Evolutionary conservation across 2,113 vertebrate species (phyloP).

Genomic region (Picathartes gymnocephalus): DNA sequence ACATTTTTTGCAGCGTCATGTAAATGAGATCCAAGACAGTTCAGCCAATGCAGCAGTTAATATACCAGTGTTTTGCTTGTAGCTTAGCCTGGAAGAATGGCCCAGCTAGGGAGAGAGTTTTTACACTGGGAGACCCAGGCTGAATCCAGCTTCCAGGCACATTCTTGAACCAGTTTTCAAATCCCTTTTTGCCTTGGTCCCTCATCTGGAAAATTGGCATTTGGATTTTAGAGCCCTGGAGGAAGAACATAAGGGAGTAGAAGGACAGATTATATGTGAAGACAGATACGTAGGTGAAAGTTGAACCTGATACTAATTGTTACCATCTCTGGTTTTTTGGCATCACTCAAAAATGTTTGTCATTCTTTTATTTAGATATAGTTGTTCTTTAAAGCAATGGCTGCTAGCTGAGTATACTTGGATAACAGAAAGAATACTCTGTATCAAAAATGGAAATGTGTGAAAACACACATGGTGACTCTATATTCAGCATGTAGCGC

Average conservation of each 20-base stretch:
- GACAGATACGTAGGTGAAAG: not conserved
- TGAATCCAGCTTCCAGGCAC: not conserved
- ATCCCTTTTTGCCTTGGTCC: not conserved
- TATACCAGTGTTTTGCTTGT: not conserved
- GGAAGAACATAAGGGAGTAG: not conserved
- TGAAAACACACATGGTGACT: not conserved
- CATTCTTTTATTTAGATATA: not conserved
- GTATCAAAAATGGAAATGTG: not conserved
- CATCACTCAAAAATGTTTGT: not conserved
- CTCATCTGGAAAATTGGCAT: constrained; percentile 29
- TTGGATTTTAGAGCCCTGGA: not conserved
- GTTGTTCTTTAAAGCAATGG: not conserved
- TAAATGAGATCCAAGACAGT: not conserved
- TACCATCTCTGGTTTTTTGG: constrained; percentile 3
- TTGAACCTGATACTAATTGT: constrained; percentile 37
- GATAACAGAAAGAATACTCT: not conserved
- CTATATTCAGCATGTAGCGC: not conserved
- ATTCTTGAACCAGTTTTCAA: constrained; percentile 27
- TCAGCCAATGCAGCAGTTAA: constrained; percentile 18
- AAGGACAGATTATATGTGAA: not conserved
- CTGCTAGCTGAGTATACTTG: not conserved
- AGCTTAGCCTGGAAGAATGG: constrained; percentile 1
- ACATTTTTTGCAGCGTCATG: not conserved
- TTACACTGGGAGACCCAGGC: not conserved
- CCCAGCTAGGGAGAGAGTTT: not conserved